Conservation (phyloP, 1,140 invertebrate genomes). For the Stegodyphus dumicola region DNA sequence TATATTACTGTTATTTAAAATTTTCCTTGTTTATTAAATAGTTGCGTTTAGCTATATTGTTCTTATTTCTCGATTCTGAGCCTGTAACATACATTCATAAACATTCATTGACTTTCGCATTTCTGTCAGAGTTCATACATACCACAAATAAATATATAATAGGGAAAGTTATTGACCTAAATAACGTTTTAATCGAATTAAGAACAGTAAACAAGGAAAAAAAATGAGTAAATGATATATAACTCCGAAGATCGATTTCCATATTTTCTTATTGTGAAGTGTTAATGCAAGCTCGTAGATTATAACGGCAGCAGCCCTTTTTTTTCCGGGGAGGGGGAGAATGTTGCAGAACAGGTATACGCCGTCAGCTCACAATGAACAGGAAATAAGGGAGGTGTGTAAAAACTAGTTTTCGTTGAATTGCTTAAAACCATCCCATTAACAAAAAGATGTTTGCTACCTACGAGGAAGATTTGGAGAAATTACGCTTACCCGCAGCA, state of each 20-base stretch:
- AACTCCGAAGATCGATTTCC: background rate
- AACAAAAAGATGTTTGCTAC: background rate
- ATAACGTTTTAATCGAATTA: background rate
- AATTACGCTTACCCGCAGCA: no score
- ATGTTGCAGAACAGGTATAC: conserved; percentile 24
- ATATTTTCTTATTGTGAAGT: background rate
- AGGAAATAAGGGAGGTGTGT: conserved; percentile 52
- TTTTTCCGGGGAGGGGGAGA: background rate
- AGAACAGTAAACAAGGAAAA: background rate
- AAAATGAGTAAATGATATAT: background rate
- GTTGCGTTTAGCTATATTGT: no score
- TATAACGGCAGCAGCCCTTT: conserved; percentile 22
- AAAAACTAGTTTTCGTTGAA: conserved; percentile 45
- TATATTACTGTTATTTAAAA: no score
- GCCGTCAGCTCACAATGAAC: conserved; percentile 38
- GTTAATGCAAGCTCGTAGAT: background rate
- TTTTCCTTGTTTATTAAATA: no score
- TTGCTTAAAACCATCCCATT: conserved; percentile 25
- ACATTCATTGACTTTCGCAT: no score
- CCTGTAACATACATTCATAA: no score
- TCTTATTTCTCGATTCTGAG: no score
- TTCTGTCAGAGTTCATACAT: no score
- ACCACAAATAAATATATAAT: background rate
- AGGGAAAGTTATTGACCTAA: background rate
- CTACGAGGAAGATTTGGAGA: background rate